phyloP scores from a whole-genome alignment of 2,888 invertebrate species.

The Erebia aethiops region DNA sequence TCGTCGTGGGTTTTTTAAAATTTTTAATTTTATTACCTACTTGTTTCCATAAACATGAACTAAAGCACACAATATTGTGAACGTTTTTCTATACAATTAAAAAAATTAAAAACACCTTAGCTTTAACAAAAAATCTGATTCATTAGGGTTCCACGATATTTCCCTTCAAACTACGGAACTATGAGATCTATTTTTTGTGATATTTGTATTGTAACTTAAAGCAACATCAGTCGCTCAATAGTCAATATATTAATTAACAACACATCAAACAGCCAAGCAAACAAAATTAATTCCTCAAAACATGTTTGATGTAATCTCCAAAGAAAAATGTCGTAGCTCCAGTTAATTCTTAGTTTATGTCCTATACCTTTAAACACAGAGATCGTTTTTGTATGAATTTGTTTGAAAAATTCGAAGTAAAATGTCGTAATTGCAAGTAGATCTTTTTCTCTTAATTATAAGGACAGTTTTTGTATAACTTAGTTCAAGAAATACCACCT shows the following conservation, averaged over 20 bases:
- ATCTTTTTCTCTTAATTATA: neutral
- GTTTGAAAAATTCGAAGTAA: neutral
- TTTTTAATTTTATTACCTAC: too few relatives aligned
- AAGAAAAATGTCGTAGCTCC: neutral
- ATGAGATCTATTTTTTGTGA: neutral
- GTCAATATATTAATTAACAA: slow-evolving; percentile 19
- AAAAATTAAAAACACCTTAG: neutral
- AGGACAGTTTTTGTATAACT: neutral
- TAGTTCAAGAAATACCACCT: slow-evolving; percentile 21
- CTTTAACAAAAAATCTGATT: neutral
- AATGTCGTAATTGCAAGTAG: neutral
- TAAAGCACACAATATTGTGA: too few relatives aligned
- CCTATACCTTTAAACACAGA: neutral
- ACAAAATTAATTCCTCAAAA: slow-evolving; percentile 14
- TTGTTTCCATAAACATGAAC: too few relatives aligned
- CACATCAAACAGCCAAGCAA: slow-evolving; percentile 17
- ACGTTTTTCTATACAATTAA: neutral
- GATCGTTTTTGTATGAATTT: neutral
- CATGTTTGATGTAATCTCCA: neutral
- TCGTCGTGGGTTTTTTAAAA: too few relatives aligned
- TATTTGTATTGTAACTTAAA: neutral
- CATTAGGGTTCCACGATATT: neutral
- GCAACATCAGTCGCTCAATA: slow-evolving; percentile 11
- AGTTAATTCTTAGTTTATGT: neutral
- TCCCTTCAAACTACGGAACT: neutral